Evolutionary conservation across 1,140 invertebrate genomes (phyloP).

Genomic region (Diorhabda elongata): DNA sequence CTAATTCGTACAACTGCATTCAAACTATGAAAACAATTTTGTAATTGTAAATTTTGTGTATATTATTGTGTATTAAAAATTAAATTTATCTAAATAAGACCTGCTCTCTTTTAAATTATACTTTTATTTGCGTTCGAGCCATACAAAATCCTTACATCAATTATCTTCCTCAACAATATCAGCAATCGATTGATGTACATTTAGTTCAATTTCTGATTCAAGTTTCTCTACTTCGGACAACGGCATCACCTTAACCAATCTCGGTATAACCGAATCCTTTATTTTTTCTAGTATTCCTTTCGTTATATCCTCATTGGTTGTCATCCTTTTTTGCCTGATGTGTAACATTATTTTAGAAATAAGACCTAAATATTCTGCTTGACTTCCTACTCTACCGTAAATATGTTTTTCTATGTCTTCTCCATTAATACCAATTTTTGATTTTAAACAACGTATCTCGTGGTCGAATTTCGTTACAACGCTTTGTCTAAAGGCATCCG

Average conservation of each 20-base stretch:
- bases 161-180: background rate
- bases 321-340: background rate
- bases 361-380: background rate
- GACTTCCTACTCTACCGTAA: background rate
- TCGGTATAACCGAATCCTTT: background rate
- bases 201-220: background rate
- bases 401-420: background rate
- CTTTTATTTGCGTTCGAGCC: too few species aligned
- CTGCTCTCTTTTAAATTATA: too few species aligned
- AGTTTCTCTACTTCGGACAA: background rate
- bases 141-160: too few species aligned
- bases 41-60: too few species aligned
- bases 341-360: background rate
- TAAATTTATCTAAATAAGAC: too few species aligned
- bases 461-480: background rate
- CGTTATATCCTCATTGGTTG: background rate
- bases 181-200: background rate
- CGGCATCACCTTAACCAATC: background rate
- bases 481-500: background rate
- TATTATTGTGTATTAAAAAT: too few species aligned
- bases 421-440: background rate
- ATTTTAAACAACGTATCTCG: background rate
- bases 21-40: too few species aligned
- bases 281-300: background rate
- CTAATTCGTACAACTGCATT: too few species aligned